A percentile compares a stretch with the other conserved stretches of the same genome.
Evolutionary conservation across 2,888 invertebrate genomes (phyloP).

Genomic region (Campoplex nolae): DNA sequence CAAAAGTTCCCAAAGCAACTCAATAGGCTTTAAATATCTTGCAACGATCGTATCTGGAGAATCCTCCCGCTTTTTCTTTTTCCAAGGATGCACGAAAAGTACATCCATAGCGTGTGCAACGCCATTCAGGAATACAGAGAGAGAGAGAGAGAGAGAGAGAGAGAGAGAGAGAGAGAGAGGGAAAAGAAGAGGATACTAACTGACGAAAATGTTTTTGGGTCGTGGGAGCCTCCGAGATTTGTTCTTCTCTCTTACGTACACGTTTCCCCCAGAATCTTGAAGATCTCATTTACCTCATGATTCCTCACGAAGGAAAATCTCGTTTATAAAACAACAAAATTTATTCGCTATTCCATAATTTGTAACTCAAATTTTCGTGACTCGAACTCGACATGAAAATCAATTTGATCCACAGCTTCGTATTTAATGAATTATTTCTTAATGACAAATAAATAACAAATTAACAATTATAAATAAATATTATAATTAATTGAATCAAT

Average conservation of each 20-base stretch:
- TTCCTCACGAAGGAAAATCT: background rate
- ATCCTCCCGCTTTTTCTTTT: conserved; percentile 1
- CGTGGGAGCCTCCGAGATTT: conserved; percentile 57
- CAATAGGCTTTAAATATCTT: conserved; percentile 11
- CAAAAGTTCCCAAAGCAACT: conserved; percentile 5
- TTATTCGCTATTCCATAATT: background rate
- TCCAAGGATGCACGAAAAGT: conserved; percentile 49
- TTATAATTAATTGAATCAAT: no score
- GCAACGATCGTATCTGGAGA: background rate
- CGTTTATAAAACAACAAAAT: background rate
- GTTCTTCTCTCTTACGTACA: conserved; percentile 30
- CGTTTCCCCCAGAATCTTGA: conserved; percentile 23
- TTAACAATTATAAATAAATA: no score
- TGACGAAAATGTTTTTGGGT: conserved; percentile 59
- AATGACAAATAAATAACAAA: no score
- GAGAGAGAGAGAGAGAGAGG: conserved; percentile 1
- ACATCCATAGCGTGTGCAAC: conserved; percentile 28
- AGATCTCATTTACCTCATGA: background rate
- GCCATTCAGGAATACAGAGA: conserved; percentile 29
- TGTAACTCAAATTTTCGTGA: background rate
- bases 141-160: conserved; percentile 2
- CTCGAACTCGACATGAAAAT: background rate
- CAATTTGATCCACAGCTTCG: background rate
- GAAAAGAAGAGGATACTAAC: conserved; percentile 45
- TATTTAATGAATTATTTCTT: background rate